Evolutionary conservation across 2,113 vertebrate genomes (phyloP).

Genomic region (Stigmatopora argus): DNA sequence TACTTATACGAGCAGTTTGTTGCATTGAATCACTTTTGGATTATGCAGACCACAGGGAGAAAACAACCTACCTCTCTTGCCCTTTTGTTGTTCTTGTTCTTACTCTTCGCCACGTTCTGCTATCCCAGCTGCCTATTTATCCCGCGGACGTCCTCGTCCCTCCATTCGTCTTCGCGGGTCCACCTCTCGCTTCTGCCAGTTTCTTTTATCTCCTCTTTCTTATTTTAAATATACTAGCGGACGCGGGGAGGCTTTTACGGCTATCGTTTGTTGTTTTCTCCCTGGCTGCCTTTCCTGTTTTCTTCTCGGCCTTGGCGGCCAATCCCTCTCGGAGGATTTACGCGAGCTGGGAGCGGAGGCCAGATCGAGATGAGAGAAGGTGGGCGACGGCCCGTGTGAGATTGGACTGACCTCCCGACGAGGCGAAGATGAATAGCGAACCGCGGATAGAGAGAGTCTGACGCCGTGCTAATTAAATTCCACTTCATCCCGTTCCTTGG

Average conservation of each 20-base stretch:
- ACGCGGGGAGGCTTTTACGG: constrained; percentile 41
- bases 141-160: constrained; percentile 38
- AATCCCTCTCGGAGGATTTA: constrained; percentile 38
- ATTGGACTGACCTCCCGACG: constrained; percentile 38
- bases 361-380: constrained; percentile 6
- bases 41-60: neutral
- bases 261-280: constrained; percentile 26
- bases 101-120: neutral
- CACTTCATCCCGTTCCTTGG: neutral
- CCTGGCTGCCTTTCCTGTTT: constrained; percentile 8
- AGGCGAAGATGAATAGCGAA: constrained; percentile 49
- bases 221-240: constrained; percentile 35
- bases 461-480: constrained; percentile 49
- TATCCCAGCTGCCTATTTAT: constrained; percentile 51
- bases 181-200: constrained; percentile 27
- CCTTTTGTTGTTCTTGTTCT: neutral
- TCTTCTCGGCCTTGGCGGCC: neutral
- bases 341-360: constrained; percentile 14
- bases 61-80: neutral
- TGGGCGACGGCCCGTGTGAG: constrained; percentile 5
- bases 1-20: constrained; percentile 14
- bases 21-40: constrained; percentile 7
- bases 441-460: constrained; percentile 18
- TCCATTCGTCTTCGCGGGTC: constrained; percentile 53
- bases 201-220: constrained; percentile 47